Evolutionary conservation across 2,797 vertebrate species (phyloP), one percentile per base, ranked within the genome.

Genomic region (Coreius guichenoti): DNA sequence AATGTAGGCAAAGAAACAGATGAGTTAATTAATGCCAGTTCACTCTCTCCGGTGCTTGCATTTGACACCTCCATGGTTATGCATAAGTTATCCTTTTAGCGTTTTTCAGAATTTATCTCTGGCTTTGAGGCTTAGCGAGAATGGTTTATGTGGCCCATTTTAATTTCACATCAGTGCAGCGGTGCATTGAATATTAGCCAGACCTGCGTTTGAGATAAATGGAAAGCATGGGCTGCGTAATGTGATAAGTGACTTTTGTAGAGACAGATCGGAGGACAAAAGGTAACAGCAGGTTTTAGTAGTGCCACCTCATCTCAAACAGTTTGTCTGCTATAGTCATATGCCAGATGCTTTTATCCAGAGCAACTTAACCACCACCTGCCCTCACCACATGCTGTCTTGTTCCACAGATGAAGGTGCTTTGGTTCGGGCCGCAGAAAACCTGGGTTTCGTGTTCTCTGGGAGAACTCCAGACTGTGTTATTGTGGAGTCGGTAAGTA

Each of bases 401-500:
- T 73, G 26, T 67, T 58, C 87, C 88, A 56, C 86, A 99, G 98
- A 99, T 93, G 98, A 99, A 92, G 97, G 97, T 23, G 97, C 98
- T 1, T 91, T 99, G 92, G 98, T 99, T 90, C 96, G 97, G 94
- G 98, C 98, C 45, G 98, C 98, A 54, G 95, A 89, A 49, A 95
- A 95, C 89, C 92, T 99, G 85, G 96, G 92, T 88, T 99, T 99
- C 87, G 96, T 98, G 73, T 99, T 99, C 91, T 97, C 97, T 29
- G 98, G 97, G 87, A 93, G 98, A 92, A 99, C 98, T 23, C 98
- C 98, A 21, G 96, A 99, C 93, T 96, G 94, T 0, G 98, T 99
- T 89, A 97, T 99, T 79, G 95, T 98, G 89, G 96, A 99, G 90
- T 95, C 95, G 89, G 97, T 98, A 92, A 94, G 89, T 84, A 86